These are phyloP conservation scores for Lophura swinhoii DNA, from an alignment of 2,797 vertebrate species.

Conservation along the genomic window DNA sequence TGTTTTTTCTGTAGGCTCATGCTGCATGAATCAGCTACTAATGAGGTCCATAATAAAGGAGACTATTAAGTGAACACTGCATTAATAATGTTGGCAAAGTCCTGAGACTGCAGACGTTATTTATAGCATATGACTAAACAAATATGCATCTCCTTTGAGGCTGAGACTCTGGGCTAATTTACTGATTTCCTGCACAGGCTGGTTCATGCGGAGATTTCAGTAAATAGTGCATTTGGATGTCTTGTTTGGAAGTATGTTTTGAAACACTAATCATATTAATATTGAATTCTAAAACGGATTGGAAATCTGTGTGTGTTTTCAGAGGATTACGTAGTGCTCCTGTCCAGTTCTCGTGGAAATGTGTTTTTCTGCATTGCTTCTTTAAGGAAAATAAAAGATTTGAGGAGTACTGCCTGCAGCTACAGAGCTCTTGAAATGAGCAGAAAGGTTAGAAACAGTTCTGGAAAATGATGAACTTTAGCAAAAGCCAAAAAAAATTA, in stretches of 20 bases:
- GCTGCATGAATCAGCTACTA: not conserved
- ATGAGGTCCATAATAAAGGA: slow-evolving; percentile 11
- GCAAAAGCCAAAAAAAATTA: not conserved
- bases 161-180: slow-evolving; percentile 59
- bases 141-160: slow-evolving; percentile 38
- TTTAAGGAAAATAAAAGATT: not conserved
- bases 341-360: not conserved
- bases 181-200: slow-evolving; percentile 67
- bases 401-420: not conserved
- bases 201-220: slow-evolving; percentile 20
- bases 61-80: slow-evolving; percentile 12
- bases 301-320: not conserved
- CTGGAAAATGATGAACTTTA: not conserved
- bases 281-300: slow-evolving; percentile 14
- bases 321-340: not conserved
- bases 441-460: not conserved
- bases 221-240: slow-evolving; percentile 20
- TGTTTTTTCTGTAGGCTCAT: not conserved
- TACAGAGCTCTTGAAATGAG: not conserved
- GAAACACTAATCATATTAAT: not conserved
- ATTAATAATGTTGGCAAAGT: slow-evolving; percentile 48
- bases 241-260: slow-evolving; percentile 19
- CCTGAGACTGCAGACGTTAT: slow-evolving; percentile 58
- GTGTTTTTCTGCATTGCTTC: not conserved
- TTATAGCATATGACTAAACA: slow-evolving; percentile 71